A percentile compares a stretch with the other conserved stretches of the same genome.
Evolutionary conservation across 2,797 vertebrate species (phyloP).

Genomic region (Semotilus atromaculatus): DNA sequence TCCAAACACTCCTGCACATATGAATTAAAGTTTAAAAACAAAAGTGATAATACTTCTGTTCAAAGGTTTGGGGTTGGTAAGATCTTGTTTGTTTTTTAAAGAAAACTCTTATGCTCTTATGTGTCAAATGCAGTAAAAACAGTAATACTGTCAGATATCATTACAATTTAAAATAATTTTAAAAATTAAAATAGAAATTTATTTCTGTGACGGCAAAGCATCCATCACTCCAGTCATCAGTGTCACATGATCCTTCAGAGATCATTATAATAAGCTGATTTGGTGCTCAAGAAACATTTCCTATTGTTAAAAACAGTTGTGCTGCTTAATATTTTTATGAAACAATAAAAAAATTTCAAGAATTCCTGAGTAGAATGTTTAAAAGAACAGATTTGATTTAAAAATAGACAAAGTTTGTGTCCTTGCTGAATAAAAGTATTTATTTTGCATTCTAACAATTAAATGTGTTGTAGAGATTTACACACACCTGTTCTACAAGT

Average conservation of each 20-base stretch:
- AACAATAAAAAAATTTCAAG: too few relatives aligned
- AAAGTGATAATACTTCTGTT: neutral
- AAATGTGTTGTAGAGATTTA: neutral
- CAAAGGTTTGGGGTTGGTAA: neutral
- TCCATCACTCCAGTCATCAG: neutral
- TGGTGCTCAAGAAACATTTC: neutral
- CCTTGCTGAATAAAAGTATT: neutral
- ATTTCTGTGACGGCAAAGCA: too few relatives aligned
- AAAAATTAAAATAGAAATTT: too few relatives aligned
- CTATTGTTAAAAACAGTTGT: too few relatives aligned
- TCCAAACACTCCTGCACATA: conserved; percentile 87
- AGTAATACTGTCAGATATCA: neutral
- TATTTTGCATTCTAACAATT: neutral
- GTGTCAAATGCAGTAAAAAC: neutral
- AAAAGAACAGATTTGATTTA: too few relatives aligned
- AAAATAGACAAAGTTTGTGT: neutral
- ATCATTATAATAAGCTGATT: neutral
- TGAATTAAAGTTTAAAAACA: neutral
- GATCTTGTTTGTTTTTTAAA: neutral
- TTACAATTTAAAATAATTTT: neutral
- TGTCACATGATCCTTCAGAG: too few relatives aligned
- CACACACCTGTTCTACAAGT: conserved; percentile 84
- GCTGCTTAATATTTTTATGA: too few relatives aligned
- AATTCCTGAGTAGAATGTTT: too few relatives aligned
- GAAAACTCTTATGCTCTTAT: neutral